Evolutionary conservation across 2,113 vertebrate genomes (phyloP).

Genomic region (Melanocharis versteri): DNA sequence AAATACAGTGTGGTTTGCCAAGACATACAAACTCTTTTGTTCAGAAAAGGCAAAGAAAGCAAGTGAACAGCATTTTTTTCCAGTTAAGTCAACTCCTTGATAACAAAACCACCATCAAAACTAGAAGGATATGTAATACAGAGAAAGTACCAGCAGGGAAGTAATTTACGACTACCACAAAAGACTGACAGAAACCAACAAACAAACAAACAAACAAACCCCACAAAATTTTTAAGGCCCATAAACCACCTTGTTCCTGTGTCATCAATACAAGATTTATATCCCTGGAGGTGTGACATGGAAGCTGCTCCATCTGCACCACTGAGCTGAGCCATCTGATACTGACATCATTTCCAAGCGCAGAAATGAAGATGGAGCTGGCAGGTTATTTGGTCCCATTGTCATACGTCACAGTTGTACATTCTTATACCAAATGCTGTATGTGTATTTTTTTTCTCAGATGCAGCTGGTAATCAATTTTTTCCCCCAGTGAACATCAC

Average conservation of each 20-base stretch:
- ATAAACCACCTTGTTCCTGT: neutral
- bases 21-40: neutral
- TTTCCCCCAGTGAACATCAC: neutral
- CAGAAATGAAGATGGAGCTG: neutral
- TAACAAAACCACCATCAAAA: slow-evolving; percentile 16
- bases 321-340: neutral
- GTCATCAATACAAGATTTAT: neutral
- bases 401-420: neutral
- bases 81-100: neutral
- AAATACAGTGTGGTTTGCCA: neutral
- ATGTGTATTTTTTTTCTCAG: neutral
- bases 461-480: neutral
- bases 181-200: neutral
- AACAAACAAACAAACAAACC: neutral
- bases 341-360: neutral
- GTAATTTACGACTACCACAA: neutral
- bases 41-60: neutral
- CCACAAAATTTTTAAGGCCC: neutral
- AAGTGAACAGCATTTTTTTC: neutral
- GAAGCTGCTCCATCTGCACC: neutral
- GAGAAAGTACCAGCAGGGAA: neutral
- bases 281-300: neutral
- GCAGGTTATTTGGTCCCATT: neutral
- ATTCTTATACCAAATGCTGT: neutral
- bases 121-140: neutral